These are phyloP conservation scores for Gorsachius magnificus DNA, from an alignment of 2,797 vertebrate species.

Conservation along the genomic window DNA sequence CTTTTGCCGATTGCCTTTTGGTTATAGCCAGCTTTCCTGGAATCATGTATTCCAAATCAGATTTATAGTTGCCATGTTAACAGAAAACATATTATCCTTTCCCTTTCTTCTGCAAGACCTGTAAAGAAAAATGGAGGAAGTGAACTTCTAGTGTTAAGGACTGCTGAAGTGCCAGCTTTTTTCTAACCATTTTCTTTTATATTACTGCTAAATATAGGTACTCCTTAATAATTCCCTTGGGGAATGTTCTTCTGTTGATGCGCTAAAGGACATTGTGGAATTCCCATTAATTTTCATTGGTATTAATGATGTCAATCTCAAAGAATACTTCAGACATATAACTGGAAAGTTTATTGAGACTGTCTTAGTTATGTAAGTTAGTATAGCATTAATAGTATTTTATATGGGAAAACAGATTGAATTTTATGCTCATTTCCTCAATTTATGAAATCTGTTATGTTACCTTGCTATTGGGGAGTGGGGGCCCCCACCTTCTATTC, in stretches of 20 bases:
- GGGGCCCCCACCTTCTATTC: background rate
- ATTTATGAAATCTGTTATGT: background rate
- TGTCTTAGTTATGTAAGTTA: background rate
- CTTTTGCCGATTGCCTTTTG: background rate
- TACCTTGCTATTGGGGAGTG: background rate
- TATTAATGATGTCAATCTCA: constrained; percentile 20
- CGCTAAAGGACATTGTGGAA: background rate
- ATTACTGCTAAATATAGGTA: constrained; percentile 25
- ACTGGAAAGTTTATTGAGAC: background rate
- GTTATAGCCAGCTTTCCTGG: background rate
- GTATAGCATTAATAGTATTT: background rate
- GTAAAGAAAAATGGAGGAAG: background rate
- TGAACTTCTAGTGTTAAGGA: background rate
- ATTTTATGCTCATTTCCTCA: constrained; percentile 20
- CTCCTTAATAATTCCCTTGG: constrained; percentile 14
- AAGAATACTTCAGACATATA: background rate
- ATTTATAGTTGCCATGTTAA: background rate
- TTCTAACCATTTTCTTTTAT: background rate
- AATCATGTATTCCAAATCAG: background rate
- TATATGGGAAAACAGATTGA: background rate
- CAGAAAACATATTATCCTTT: background rate
- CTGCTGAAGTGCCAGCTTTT: background rate
- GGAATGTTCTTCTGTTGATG: background rate
- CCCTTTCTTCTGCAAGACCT: background rate
- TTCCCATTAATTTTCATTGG: constrained; percentile 37